Evolutionary conservation across 2,888 invertebrate genomes (phyloP).

Genomic region (Colostygia pectinataria): DNA sequence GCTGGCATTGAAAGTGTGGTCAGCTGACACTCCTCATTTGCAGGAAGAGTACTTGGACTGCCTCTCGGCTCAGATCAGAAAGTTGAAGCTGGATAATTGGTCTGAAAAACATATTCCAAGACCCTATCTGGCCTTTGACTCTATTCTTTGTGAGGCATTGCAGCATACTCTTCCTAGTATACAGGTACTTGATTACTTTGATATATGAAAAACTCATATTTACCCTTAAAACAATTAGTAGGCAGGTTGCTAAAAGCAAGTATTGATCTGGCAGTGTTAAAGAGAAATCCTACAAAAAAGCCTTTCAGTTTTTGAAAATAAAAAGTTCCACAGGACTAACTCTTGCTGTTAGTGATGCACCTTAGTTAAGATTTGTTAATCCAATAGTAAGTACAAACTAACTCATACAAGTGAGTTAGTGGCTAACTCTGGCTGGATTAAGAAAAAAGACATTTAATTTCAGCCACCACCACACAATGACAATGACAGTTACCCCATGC

Average conservation of each 20-base stretch:
- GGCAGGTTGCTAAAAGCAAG: too few relatives aligned
- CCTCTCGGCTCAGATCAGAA: constrained; percentile 92
- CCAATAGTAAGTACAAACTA: too few relatives aligned
- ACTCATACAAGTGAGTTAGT: too few relatives aligned
- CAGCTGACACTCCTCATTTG: constrained; percentile 95
- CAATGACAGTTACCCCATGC: constrained; percentile 95
- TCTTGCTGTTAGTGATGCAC: too few relatives aligned
- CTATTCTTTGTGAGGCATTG: constrained; percentile 96
- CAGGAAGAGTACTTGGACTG: constrained; percentile 99
- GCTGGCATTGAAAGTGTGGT: constrained; percentile 96
- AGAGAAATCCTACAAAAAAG: too few relatives aligned
- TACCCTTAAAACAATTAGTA: too few relatives aligned
- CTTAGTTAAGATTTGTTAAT: too few relatives aligned
- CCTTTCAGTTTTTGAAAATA: too few relatives aligned
- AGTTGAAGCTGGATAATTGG: constrained; percentile 97
- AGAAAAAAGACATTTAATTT: constrained; percentile 24
- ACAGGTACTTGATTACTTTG: constrained; percentile 50
- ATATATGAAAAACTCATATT: too few relatives aligned
- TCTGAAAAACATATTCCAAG: constrained; percentile 97
- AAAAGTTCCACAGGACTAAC: too few relatives aligned
- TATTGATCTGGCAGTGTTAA: too few relatives aligned
- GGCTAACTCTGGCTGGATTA: too few relatives aligned
- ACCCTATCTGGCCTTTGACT: constrained; percentile 98
- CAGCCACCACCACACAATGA: constrained; percentile 97
- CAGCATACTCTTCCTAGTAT: constrained; percentile 97